phyloP scores from a whole-genome alignment of 2,113 vertebrate genomes.

The Melanostigma gelatinosum region DNA sequence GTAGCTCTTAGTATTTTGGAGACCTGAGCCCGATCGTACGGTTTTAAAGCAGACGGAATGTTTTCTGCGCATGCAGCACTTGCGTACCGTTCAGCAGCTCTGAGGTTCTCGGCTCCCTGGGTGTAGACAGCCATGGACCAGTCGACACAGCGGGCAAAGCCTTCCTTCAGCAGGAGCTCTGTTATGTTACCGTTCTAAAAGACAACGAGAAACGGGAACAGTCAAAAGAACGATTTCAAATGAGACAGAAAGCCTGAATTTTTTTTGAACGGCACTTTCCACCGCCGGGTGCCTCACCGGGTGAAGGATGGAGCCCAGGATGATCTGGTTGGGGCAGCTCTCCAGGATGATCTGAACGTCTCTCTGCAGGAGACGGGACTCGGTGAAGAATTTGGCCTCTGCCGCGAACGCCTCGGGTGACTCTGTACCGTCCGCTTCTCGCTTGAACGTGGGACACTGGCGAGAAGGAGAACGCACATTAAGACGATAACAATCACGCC shows the following conservation, averaged over 20 bases:
- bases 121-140: constrained; percentile 98
- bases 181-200: constrained; percentile 96
- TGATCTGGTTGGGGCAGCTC: constrained; percentile 96
- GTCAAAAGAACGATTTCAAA: neutral
- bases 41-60: neutral
- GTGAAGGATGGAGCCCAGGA: constrained; percentile 96
- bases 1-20: neutral
- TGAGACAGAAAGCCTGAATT: neutral
- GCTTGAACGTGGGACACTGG: constrained; percentile 94
- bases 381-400: constrained; percentile 97
- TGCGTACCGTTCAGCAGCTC: constrained; percentile 90
- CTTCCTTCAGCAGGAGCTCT: constrained; percentile 94
- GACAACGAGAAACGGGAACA: neutral
- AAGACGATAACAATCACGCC: neutral
- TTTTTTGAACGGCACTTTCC: neutral
- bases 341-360: constrained; percentile 98
- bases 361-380: constrained; percentile 94
- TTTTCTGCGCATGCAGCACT: neutral
- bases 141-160: constrained; percentile 96
- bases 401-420: constrained; percentile 92
- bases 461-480: neutral
- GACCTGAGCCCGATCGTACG: neutral
- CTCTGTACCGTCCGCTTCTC: constrained; percentile 91
- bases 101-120: constrained; percentile 93
- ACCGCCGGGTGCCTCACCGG: constrained; percentile 82